These are phyloP conservation scores for Muntiacus reevesi DNA, from an alignment of 2,113 vertebrate genomes.

Conservation along the genomic window DNA sequence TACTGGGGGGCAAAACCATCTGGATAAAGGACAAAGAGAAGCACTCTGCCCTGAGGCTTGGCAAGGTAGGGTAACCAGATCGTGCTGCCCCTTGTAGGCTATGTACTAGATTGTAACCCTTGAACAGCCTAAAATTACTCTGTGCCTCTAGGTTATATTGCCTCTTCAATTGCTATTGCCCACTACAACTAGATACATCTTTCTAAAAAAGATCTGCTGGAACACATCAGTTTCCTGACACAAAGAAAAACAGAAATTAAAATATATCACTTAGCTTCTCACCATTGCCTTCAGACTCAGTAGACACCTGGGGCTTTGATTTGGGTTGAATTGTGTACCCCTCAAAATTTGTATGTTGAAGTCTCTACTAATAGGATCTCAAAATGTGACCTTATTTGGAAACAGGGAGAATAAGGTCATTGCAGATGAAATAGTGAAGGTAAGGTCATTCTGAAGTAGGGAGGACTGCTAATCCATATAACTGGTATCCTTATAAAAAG, in stretches of 20 bases:
- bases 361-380: background rate
- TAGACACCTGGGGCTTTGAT: background rate
- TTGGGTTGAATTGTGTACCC: background rate
- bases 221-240: background rate
- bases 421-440: background rate
- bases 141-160: background rate
- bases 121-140: background rate
- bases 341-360: background rate
- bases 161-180: background rate
- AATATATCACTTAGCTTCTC: background rate
- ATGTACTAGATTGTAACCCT: background rate
- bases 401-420: background rate
- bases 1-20: background rate
- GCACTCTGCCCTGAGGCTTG: background rate
- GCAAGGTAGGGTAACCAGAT: background rate
- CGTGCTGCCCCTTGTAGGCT: background rate
- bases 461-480: background rate
- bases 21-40: background rate
- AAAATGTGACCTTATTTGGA: background rate
- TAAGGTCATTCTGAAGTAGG: background rate
- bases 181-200: background rate
- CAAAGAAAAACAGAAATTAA: background rate
- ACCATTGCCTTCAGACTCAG: background rate
- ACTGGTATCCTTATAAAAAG: background rate
- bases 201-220: background rate